phyloP scores from a whole-genome alignment of 2,888 invertebrate species.

The Geophilus truncorum region DNA sequence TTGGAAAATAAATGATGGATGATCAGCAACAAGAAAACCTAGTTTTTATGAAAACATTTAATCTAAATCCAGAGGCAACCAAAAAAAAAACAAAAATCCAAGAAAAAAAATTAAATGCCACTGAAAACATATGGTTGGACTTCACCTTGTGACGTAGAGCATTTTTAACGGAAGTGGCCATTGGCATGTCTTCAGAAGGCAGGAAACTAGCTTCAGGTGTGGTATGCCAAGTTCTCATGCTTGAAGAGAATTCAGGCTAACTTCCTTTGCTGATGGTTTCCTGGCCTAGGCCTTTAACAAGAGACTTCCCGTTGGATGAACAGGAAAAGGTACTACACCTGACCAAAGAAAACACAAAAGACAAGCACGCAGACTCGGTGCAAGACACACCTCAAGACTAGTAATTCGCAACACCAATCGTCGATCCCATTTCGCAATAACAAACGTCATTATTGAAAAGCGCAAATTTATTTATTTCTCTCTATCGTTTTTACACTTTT shows the following conservation, averaged over 20 bases:
- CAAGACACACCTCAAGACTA: slow-evolving; percentile 7
- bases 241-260: slow-evolving; percentile 24
- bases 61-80: too few relatives aligned
- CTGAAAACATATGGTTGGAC: neutral
- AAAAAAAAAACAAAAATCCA: too few relatives aligned
- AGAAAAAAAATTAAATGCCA: too few relatives aligned
- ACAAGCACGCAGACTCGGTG: neutral
- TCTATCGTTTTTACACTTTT: neutral
- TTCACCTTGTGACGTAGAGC: neutral
- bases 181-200: slow-evolving; percentile 11
- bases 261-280: slow-evolving; percentile 15
- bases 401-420: neutral
- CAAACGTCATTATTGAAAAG: neutral
- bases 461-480: neutral
- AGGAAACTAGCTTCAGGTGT: slow-evolving; percentile 14
- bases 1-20: too few relatives aligned
- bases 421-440: neutral
- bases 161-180: neutral
- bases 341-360: slow-evolving; percentile 27
- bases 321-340: slow-evolving; percentile 25
- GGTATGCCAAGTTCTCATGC: slow-evolving; percentile 27
- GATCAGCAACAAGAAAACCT: too few relatives aligned
- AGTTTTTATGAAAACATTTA: too few relatives aligned
- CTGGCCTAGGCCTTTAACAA: slow-evolving; percentile 5
- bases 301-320: slow-evolving; percentile 27